Evolutionary conservation across 1,140 invertebrate species (phyloP), one percentile per base, ranked within the genome.

Genomic region (Aradophagus sp.): DNA sequence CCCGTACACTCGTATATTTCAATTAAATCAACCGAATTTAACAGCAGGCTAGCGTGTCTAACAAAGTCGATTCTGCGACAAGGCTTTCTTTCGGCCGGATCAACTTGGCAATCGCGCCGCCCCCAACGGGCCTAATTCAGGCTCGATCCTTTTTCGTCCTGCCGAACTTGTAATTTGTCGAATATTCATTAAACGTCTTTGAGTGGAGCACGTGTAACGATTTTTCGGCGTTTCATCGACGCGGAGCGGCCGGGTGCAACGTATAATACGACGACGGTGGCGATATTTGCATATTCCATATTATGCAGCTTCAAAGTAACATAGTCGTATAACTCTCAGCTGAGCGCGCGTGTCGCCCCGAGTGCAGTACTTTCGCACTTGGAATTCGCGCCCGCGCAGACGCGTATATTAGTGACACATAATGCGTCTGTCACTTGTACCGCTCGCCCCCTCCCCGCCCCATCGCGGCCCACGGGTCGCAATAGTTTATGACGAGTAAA

Each of bases 251-350:
- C 45, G 38, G 39, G 53, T 41, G 55, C 58, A 66, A 66, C 53
- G 58, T 55, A 58, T 67, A 72, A 72, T 36, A 20, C 53, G 14
- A 48, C 61, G 44, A 50, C 45, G 45, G n/a, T n/a, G 35, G 50
- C 45, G 69, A 42, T 71, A 67, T 73, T 73, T 68, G 63, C 70
- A 73, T 73, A 67, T 67, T 68, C 58, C 70, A 69, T 69, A 69
- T 66, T 74, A 74, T 61, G 61, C 65, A 66, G 61, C 50, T 69
- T 56, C 59, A 66, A 66, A 69, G 71, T 69, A 74, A 74, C 65
- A 62, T 69, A 65, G 71, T 67, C 62, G 63, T 67, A 63, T 73
- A 73, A 73, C 62, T 62, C 69, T 8, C 4, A 65, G 41, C 36
- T 67, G 69, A 58, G 47, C 50, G 62, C 59, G 53, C 39, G 58